Evolutionary conservation across 1,140 invertebrate genomes (phyloP).

Genomic region (Bombus picipes): DNA sequence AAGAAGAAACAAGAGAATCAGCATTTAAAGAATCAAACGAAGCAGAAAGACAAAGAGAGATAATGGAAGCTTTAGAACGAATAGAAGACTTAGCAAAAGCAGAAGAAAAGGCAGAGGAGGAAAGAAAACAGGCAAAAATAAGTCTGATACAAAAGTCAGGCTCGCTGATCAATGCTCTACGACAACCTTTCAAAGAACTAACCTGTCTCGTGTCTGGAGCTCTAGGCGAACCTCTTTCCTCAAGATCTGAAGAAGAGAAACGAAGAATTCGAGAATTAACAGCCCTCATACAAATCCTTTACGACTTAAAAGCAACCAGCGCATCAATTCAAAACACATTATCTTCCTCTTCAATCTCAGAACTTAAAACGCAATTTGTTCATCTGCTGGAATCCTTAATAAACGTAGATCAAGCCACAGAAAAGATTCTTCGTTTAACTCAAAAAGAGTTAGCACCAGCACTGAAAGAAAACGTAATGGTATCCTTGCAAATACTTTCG

Average conservation of each 20-base stretch:
- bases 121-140: neutral
- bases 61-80: neutral
- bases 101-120: neutral
- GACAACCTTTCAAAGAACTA: conserved; percentile 51
- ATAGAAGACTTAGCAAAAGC: neutral
- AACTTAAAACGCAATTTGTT: conserved; percentile 23
- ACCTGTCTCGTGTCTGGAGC: conserved; percentile 39
- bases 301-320: conserved; percentile 50
- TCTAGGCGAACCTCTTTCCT: conserved; percentile 19
- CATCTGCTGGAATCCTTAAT: neutral
- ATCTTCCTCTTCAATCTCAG: conserved; percentile 13
- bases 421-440: conserved; percentile 36
- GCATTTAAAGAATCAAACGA: neutral
- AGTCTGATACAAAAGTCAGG: conserved; percentile 14
- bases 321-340: conserved; percentile 9
- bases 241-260: conserved; percentile 60
- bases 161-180: conserved; percentile 22
- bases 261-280: conserved; percentile 54
- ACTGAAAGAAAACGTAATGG: conserved; percentile 53
- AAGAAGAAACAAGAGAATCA: neutral
- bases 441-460: conserved; percentile 45
- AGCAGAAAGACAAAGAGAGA: neutral
- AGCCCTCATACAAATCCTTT: conserved; percentile 55
- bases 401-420: conserved; percentile 31
- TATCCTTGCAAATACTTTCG: conserved; percentile 36